Base-by-base conservation (phyloP, 2,888 invertebrate genomes). In the Bibio marci region DNA sequence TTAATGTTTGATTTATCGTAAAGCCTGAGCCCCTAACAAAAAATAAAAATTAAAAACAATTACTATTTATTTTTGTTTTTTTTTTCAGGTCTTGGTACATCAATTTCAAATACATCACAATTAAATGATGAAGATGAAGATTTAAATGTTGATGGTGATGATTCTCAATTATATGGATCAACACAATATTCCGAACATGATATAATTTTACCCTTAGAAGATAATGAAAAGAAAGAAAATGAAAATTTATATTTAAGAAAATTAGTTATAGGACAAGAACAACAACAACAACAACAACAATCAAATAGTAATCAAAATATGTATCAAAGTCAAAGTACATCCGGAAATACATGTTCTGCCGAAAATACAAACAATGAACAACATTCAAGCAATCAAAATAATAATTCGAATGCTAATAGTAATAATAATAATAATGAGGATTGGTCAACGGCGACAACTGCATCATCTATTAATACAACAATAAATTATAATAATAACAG, bases 91-190 rank as follows among this genome's bases (percentile, higher is more conserved):
- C 3, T 35, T 13, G 41, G 41, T 4, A 40, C 43, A 10, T 32
- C 31, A 2, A 30, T 64, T 35, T 57, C 49, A 38, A 22, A 22
- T 22, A 8, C 8, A 22, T 22, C 22, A 4, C 58, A 43, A 27
- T 47, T 51, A 52, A 27, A 7, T 3, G 68, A 71, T 35, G 80
- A 82, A 45, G 82, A 81, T 48, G 73, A 73, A 40, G 79, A 80
- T 51, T 67, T 76, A 34, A 76, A 77, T 51, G 90, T 91, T 0
- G 91, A 91, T 52, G 88, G 83, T 4, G 90, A 90, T 55, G 81
- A 86, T 46, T 73, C 80, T 0, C 78, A 80, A 43, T 64, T 80
- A 34, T 92, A 81, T 51, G 92, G 91, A 0, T 78, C 81, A 1
- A 68, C 85, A 2, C 91, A 92, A 58, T 92, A 88, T 59, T 80